Percentiles rank a stretch among this genome's conserved stretches.
Evolutionary conservation across 1,140 invertebrate species (phyloP).

Genomic region (Triops cancriformis): DNA sequence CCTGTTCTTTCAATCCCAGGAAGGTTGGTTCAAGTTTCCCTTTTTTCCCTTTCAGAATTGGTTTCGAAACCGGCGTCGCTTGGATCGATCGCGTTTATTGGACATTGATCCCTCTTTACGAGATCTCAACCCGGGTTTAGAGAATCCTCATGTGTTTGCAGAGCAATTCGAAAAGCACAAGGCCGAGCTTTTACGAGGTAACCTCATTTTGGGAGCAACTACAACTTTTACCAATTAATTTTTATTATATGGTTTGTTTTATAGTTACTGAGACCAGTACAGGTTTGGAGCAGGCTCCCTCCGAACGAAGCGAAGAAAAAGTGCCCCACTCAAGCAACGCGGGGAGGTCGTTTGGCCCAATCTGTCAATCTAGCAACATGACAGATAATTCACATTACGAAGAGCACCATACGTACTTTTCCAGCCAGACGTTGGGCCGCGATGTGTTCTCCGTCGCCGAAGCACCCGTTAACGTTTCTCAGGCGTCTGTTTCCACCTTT

Average conservation of each 20-base stretch:
- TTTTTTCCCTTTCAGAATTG: background rate
- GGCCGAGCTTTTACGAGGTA: background rate
- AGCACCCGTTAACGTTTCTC: background rate
- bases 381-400: conserved; percentile 1
- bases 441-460: background rate
- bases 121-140: conserved; percentile 12
- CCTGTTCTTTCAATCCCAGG: background rate
- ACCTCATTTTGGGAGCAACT: background rate
- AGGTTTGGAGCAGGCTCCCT: background rate
- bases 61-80: background rate
- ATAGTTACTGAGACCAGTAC: background rate
- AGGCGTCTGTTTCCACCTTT: background rate
- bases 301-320: background rate
- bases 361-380: conserved; percentile 13
- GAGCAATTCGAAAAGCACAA: conserved; percentile 6
- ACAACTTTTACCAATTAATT: background rate
- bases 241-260: background rate
- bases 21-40: background rate
- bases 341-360: background rate
- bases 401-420: background rate
- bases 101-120: conserved; percentile 13
- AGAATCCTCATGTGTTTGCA: background rate
- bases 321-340: background rate
- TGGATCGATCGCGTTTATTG: background rate
- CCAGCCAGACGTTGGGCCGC: background rate